Percentiles rank a stretch among this genome's conserved stretches.
Evolutionary conservation across 2,888 invertebrate genomes (phyloP).

Genomic region (Cataglyphis cursor): DNA sequence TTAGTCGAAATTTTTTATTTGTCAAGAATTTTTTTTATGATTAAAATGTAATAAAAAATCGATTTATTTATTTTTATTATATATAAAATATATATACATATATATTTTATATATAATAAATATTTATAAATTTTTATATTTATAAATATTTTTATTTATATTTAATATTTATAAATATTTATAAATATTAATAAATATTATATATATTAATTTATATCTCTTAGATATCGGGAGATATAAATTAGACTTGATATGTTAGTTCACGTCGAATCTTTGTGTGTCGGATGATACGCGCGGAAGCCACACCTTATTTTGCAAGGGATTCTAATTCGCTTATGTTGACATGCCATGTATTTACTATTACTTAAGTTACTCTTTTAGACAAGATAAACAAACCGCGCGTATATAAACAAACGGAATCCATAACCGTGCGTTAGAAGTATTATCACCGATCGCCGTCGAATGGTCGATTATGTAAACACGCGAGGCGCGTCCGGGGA

Average conservation of each 20-base stretch:
- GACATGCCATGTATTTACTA: constrained; percentile 36
- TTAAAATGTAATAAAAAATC: background rate
- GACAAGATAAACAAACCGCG: constrained; percentile 72
- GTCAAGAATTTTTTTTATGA: background rate
- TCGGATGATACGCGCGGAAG: constrained; percentile 1
- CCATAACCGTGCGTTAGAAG: constrained; percentile 69
- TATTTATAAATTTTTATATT: too few relatives aligned
- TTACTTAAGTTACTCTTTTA: constrained; percentile 69
- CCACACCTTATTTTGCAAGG: constrained; percentile 28
- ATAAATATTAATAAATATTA: too few relatives aligned
- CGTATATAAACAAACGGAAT: constrained; percentile 69
- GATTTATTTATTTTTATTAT: background rate
- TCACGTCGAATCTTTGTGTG: background rate
- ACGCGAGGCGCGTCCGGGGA: background rate
- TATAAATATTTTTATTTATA: too few relatives aligned
- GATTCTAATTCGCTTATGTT: constrained; percentile 49
- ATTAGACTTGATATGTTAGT: background rate
- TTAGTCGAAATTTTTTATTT: background rate
- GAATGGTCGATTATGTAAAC: constrained; percentile 69
- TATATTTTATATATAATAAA: too few relatives aligned
- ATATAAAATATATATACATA: too few relatives aligned
- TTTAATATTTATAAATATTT: too few relatives aligned
- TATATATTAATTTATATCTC: too few relatives aligned
- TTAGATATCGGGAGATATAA: too few relatives aligned
- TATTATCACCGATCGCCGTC: constrained; percentile 53